Evolutionary conservation across 2,797 vertebrate genomes (phyloP).

Genomic region (Catamblyrhynchus diadema): DNA sequence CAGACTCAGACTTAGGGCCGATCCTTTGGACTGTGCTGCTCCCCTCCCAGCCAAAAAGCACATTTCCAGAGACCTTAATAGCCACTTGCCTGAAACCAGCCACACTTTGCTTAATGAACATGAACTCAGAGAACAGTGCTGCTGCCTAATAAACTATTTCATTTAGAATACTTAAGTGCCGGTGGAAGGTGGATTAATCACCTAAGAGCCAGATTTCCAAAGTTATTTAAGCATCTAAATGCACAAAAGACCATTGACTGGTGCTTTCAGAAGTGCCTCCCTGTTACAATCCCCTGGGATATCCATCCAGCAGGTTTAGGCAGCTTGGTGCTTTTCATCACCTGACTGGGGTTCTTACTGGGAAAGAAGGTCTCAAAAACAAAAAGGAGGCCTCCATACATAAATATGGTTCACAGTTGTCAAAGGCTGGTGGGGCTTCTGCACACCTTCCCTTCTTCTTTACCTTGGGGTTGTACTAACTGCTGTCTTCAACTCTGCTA

Average conservation of each 20-base stretch:
- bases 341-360: not conserved
- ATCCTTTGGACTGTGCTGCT: not conserved
- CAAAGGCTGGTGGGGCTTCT: not conserved
- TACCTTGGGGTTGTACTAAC: not conserved
- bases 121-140: not conserved
- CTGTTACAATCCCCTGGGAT: not conserved
- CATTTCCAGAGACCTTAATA: not conserved
- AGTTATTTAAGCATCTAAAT: not conserved
- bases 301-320: not conserved
- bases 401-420: not conserved
- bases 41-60: constrained; percentile 3
- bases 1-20: not conserved
- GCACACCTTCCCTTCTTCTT: not conserved
- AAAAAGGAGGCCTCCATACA: not conserved
- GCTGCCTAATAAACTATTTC: constrained; percentile 40
- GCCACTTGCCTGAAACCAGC: not conserved
- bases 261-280: not conserved
- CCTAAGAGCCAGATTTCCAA: constrained; percentile 14
- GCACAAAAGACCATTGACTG: not conserved
- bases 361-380: not conserved
- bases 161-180: constrained; percentile 8
- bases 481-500: not conserved
- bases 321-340: not conserved
- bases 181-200: constrained; percentile 30
- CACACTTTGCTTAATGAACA: not conserved